Evolutionary conservation across 1,140 invertebrate species (phyloP).

Genomic region (Drosophila virilis): DNA sequence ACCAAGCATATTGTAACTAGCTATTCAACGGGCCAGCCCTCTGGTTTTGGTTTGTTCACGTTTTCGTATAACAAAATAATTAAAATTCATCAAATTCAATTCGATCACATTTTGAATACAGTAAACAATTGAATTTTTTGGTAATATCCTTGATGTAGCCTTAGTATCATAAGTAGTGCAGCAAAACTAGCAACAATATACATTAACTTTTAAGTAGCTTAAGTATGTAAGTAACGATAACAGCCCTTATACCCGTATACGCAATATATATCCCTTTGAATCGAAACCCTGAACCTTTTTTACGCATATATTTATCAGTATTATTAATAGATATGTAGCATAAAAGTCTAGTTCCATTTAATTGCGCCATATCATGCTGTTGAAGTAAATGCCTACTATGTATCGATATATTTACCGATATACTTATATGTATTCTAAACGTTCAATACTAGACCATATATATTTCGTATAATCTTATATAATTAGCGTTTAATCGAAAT

Average conservation of each 20-base stretch:
- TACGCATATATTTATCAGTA: constrained; percentile 9
- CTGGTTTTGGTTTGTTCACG: constrained; percentile 79
- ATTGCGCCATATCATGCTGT: constrained; percentile 1
- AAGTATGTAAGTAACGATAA: constrained; percentile 26
- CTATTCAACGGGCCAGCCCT: constrained; percentile 23
- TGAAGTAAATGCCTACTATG: background rate
- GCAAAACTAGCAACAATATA: constrained; percentile 5
- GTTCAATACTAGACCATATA: constrained; percentile 13
- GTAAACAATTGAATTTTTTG: constrained; percentile 14
- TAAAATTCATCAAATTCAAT: constrained; percentile 34
- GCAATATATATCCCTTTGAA: background rate
- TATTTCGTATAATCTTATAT: constrained; percentile 15
- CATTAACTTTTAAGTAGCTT: constrained; percentile 22
- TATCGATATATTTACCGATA: constrained; percentile 8
- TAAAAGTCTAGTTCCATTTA: constrained; percentile 9
- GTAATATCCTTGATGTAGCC: constrained; percentile 34
- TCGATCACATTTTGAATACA: constrained; percentile 22
- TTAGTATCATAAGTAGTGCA: constrained; percentile 22
- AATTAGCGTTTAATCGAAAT: constrained; percentile 24
- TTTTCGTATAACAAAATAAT: constrained; percentile 60
- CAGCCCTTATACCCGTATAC: constrained; percentile 6
- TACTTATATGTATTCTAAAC: constrained; percentile 15
- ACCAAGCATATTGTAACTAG: constrained; percentile 28
- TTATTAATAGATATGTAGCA: constrained; percentile 11
- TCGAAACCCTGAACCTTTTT: background rate